These are phyloP conservation scores for Pangasius djambal DNA, from an alignment of 2,797 vertebrate species.

Conservation along the genomic window DNA sequence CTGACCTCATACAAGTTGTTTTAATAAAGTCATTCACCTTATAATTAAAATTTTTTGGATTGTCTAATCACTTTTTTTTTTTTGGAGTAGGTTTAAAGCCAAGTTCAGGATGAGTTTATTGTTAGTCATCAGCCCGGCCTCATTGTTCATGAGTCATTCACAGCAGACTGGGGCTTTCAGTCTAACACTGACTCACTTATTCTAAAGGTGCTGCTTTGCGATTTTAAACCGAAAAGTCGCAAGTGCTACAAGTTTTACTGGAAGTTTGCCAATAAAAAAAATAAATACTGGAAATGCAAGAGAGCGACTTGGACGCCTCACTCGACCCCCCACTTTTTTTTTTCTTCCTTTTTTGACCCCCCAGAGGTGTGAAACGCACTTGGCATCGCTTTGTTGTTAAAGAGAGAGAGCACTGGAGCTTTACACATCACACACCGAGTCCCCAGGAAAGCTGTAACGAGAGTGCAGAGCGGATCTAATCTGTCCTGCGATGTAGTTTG, in stretches of 20 bases:
- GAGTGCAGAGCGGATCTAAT: not conserved
- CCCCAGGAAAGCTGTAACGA: not conserved
- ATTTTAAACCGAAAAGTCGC: not conserved
- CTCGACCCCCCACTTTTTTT: slow-evolving; percentile 44
- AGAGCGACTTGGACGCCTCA: not conserved
- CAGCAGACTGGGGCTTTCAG: not conserved
- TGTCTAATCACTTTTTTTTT: not conserved
- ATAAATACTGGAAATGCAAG: not conserved
- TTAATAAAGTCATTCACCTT: not conserved
- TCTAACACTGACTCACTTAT: not conserved
- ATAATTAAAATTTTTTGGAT: not conserved
- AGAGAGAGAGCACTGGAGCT: not conserved
- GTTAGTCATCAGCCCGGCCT: slow-evolving; percentile 54
- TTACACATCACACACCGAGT: not conserved
- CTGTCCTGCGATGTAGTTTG: not conserved
- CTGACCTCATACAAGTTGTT: not conserved
- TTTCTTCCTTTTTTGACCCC: slow-evolving; percentile 63
- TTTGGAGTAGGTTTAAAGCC: slow-evolving; percentile 47
- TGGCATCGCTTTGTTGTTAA: slow-evolving; percentile 77
- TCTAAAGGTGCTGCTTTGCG: not conserved
- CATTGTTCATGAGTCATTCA: slow-evolving; percentile 70
- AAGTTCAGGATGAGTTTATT: slow-evolving; percentile 75
- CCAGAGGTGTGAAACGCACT: slow-evolving; percentile 62
- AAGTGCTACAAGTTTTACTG: not conserved
- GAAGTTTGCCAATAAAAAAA: not conserved